Evolutionary conservation across 2,888 invertebrate genomes (phyloP).

Genomic region (Lordiphosa fenestrarum): DNA sequence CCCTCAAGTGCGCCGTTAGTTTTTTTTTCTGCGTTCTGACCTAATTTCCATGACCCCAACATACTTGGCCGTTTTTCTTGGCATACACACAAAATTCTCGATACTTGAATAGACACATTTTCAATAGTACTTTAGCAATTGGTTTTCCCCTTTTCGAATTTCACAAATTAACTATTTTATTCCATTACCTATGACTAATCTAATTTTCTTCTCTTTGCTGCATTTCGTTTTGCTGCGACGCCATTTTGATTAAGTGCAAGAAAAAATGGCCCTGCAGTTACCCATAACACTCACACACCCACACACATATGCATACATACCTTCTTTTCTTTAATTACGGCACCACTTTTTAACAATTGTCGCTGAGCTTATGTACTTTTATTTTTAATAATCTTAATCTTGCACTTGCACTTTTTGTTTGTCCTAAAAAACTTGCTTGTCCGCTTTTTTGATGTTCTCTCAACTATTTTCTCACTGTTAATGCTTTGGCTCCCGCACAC

Average conservation of each 20-base stretch:
- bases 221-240: conserved; percentile 8
- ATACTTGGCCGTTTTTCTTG: no score
- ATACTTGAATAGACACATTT: conserved; percentile 12
- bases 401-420: conserved; percentile 20
- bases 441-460: conserved; percentile 9
- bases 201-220: conserved; percentile 4
- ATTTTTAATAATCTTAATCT: background rate
- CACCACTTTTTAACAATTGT: conserved; percentile 1
- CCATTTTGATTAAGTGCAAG: conserved; percentile 22
- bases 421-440: conserved; percentile 33
- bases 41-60: conserved; percentile 22
- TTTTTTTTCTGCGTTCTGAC: conserved; percentile 33
- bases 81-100: conserved; percentile 2
- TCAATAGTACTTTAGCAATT: background rate
- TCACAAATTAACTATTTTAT: conserved; percentile 6
- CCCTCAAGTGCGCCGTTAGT: conserved; percentile 23
- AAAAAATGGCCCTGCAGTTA: background rate
- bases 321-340: conserved; percentile 11
- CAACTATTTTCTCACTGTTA: conserved; percentile 28
- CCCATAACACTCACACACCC: background rate
- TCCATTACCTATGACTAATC: conserved; percentile 22
- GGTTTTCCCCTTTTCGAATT: conserved; percentile 1
- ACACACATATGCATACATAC: conserved; percentile 12
- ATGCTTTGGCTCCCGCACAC: background rate
- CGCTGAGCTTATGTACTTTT: background rate